Conservation (phyloP, 2,888 invertebrate species). For the Parnassius mnemosyne region DNA sequence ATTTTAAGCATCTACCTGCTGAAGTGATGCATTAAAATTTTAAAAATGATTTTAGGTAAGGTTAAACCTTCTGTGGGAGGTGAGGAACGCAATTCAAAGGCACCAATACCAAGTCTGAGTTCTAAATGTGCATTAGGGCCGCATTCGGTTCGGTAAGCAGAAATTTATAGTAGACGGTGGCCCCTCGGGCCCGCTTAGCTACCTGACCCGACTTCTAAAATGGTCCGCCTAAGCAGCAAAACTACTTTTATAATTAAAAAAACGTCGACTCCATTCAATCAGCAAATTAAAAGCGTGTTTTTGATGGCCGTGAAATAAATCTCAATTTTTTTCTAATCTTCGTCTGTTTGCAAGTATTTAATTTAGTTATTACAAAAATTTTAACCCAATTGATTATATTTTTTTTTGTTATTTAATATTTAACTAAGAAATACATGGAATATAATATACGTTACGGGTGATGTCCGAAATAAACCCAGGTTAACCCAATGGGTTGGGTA, state of each 20-base stretch:
- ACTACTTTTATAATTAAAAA: conserved; percentile 8
- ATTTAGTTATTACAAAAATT: no score
- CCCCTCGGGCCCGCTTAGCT: conserved; percentile 9
- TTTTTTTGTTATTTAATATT: no score
- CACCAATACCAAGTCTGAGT: conserved; percentile 17
- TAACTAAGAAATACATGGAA: no score
- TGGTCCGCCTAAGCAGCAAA: neutral
- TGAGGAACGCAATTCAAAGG: conserved; percentile 27
- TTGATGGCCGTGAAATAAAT: conserved; percentile 5
- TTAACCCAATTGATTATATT: no score
- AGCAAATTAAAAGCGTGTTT: conserved; percentile 13
- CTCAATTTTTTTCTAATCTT: neutral
- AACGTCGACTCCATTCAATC: conserved; percentile 25
- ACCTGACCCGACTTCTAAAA: conserved; percentile 10
- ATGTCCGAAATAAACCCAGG: no score
- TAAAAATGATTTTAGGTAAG: conserved; percentile 64
- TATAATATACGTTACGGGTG: no score
- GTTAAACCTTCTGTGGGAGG: conserved; percentile 29
- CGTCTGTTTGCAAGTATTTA: neutral
- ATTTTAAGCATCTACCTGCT: no score
- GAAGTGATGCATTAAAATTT: conserved; percentile 40
- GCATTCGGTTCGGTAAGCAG: conserved; percentile 46
- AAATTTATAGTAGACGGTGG: conserved; percentile 47
- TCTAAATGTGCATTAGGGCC: conserved; percentile 25
- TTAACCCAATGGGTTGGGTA: no score